Conservation (phyloP, 2,797 vertebrate genomes). For the Microchirus variegatus region DNA sequence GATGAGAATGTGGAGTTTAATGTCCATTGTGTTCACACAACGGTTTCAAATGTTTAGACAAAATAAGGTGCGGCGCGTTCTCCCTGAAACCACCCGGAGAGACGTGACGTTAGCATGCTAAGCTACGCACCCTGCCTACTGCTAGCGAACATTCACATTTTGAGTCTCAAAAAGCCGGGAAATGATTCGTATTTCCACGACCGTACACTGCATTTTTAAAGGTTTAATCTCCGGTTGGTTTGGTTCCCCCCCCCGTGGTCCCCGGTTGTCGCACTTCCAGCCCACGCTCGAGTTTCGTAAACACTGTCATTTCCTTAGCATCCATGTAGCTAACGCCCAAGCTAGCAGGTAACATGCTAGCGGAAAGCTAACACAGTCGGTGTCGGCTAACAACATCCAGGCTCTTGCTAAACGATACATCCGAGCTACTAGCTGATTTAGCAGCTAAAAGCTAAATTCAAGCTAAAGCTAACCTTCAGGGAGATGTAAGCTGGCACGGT, state of each 20-base stretch:
- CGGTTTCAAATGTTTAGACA: no score
- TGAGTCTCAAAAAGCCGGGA: background rate
- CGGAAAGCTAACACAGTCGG: no score
- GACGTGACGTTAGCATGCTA: slow-evolving; percentile 42
- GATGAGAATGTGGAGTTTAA: no score
- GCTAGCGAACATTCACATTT: slow-evolving; percentile 2
- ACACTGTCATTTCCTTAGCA: slow-evolving; percentile 71
- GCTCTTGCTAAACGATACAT: no score
- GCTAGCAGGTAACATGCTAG: no score
- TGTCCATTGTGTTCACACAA: background rate
- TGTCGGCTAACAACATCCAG: no score
- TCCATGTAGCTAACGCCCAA: slow-evolving; percentile 16
- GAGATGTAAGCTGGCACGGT: no score
- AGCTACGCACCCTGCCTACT: background rate
- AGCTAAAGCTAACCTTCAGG: no score
- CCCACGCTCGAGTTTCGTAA: slow-evolving; percentile 23
- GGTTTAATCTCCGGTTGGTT: background rate
- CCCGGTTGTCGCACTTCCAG: slow-evolving; percentile 2
- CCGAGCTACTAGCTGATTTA: no score
- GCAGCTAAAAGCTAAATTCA: no score
- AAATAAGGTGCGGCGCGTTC: fast-evolving
- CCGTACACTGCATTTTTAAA: slow-evolving; percentile 9
- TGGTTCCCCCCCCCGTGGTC: background rate
- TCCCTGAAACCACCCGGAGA: background rate
- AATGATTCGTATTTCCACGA: background rate